Conservation (phyloP, 2,888 invertebrate genomes). For the Chydorus sphaericus region DNA sequence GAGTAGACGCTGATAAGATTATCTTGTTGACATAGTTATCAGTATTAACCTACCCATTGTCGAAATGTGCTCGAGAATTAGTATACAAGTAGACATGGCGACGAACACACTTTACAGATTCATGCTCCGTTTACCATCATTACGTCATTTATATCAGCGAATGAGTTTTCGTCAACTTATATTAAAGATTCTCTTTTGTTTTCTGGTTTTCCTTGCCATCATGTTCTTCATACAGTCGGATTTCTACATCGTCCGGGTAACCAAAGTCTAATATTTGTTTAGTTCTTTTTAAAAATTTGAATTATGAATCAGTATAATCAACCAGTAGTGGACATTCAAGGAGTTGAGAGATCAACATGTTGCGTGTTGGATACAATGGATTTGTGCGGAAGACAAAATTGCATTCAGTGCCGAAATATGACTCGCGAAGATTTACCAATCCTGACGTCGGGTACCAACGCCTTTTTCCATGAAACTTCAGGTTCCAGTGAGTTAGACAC, state of each 20-base stretch:
- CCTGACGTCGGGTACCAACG: conserved; percentile 22
- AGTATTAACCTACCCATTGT: too few species aligned
- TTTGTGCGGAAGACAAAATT: conserved; percentile 1
- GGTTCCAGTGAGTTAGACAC: conserved; percentile 19
- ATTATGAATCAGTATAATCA: not conserved
- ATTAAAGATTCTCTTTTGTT: not conserved
- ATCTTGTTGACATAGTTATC: too few species aligned
- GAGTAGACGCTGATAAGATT: too few species aligned
- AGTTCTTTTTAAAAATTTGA: not conserved
- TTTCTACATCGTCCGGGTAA: not conserved
- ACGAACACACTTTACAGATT: too few species aligned
- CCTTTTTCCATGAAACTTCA: conserved; percentile 53
- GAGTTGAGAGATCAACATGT: not conserved
- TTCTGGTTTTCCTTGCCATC: not conserved
- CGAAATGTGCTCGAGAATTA: too few species aligned
- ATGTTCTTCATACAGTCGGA: not conserved
- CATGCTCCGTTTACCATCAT: too few species aligned
- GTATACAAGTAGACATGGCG: not conserved
- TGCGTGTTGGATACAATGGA: not conserved
- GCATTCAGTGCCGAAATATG: not conserved
- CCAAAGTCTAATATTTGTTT: not conserved
- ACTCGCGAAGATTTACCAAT: not conserved
- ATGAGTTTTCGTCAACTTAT: not conserved
- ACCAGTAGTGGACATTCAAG: not conserved
- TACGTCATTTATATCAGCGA: too few species aligned